Evolutionary conservation across 2,888 invertebrate species (phyloP), one percentile per base, ranked within the genome.

Genomic region (Drosophila silvestris): DNA sequence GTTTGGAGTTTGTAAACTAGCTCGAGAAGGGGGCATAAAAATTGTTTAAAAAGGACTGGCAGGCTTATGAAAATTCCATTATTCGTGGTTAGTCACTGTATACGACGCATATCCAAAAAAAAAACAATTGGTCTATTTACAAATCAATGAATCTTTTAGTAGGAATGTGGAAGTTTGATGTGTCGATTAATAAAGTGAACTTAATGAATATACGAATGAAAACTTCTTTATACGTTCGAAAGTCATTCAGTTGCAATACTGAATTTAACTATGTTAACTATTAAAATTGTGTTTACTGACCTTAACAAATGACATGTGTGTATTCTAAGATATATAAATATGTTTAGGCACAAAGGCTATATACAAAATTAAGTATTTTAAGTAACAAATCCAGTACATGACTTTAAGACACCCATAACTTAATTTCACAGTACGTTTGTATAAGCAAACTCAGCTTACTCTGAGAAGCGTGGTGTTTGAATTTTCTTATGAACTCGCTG

Each of bases 401-500:
- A 22, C 22, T 50, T 56, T 14, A 67, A 22, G 50, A 68, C 39
- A 30, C 19, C 32, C 9, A 30, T 60, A 60, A 69, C 57, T 52
- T 2, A 44, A 58, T 41, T 30, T 37, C 19, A 30, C n/a, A 54
- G 12, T 10, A 26, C 37, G 57, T 39, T 35, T 44, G n/a, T 12
- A n/a, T 32, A 22, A 54, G 53, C 50, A 53, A 26, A 28, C 44
- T 5, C n/a, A 53, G 52, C 52, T 28, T 57, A 28, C 14, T 22
- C 5, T 30, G 50, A 69, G 56, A 70, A 35, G 16, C 52, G 32
- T 26, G 28, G 10, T 41, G 51, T 30, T 33, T 30, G 57, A 30
- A 28, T 59, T 70, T 44, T 39, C 59, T 47, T 26, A 22, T 32
- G 70, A n/a, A 30, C 30, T 32, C 28, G 68, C 35, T 30, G 30